A percentile compares a stretch with the other conserved stretches of the same genome.
These are phyloP conservation scores for Bubo blakistoni DNA, from an alignment of 2,113 vertebrate species.

Conservation along the genomic window DNA sequence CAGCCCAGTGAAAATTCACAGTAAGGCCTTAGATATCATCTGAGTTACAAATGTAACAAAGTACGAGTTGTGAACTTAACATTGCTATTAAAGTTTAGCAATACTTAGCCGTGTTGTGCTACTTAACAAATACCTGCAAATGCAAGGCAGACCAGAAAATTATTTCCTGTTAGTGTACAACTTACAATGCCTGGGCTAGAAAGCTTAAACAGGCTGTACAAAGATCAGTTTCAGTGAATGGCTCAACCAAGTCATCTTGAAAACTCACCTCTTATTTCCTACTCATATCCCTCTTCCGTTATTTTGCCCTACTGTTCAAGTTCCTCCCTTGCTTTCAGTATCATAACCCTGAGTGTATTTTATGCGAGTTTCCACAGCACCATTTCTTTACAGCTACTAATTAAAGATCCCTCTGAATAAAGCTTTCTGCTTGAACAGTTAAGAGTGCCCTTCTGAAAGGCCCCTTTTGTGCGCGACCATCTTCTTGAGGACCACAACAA, in stretches of 20 bases:
- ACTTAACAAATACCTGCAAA: not conserved
- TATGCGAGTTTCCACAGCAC: not conserved
- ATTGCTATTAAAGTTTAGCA: not conserved
- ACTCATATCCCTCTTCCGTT: not conserved
- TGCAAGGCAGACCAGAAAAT: not conserved
- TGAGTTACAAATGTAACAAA: not conserved
- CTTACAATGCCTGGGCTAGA: not conserved
- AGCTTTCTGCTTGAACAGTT: not conserved
- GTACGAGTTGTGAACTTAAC: not conserved
- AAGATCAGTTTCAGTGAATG: not conserved
- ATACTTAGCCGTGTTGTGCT: not conserved
- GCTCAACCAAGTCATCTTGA: not conserved
- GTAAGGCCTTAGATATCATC: not conserved
- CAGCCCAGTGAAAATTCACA: not conserved
- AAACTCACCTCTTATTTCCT: not conserved
- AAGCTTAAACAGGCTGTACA: not conserved
- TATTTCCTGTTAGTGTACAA: not conserved
- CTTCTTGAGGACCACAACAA: not conserved
- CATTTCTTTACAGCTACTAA: constrained; percentile 1
- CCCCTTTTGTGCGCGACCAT: not conserved
- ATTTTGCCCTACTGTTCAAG: not conserved
- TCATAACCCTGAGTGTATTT: not conserved
- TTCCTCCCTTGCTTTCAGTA: not conserved
- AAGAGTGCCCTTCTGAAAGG: not conserved
- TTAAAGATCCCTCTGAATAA: constrained; percentile 8